phyloP scores from a whole-genome alignment of 2,888 invertebrate genomes.

The Spodoptera exigua region DNA sequence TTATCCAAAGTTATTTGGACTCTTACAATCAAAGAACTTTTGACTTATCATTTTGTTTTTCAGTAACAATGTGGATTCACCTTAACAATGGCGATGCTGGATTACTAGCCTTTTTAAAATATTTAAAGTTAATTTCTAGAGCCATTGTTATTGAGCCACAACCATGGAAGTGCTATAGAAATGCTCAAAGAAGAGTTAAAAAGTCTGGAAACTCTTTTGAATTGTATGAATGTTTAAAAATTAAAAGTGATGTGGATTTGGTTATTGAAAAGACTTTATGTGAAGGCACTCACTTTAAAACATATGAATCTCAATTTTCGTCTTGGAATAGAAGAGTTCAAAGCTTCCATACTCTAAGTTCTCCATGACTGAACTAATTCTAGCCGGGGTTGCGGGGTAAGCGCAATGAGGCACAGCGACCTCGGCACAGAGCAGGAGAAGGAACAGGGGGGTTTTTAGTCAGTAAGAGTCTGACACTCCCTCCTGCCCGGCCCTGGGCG shows the following conservation, averaged over 20 bases:
- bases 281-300: constrained; percentile 83
- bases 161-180: constrained; percentile 95
- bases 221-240: constrained; percentile 88
- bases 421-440: no score
- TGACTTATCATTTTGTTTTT: constrained; percentile 93
- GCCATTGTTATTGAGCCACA: constrained; percentile 94
- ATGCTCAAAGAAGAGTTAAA: constrained; percentile 92
- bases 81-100: constrained; percentile 94
- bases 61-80: constrained; percentile 97
- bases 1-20: constrained; percentile 85
- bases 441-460: no score
- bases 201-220: constrained; percentile 90
- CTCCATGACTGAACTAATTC: neutral
- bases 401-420: no score
- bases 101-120: constrained; percentile 90
- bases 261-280: constrained; percentile 90
- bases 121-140: constrained; percentile 86
- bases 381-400: no score
- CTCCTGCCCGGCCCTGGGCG: no score
- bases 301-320: constrained; percentile 89
- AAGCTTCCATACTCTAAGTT: constrained; percentile 84
- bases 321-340: constrained; percentile 92
- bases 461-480: no score
- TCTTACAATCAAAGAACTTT: constrained; percentile 83
- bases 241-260: constrained; percentile 90